These are phyloP conservation scores for Chaenogobius annularis DNA, from an alignment of 2,113 vertebrate species.

Conservation along the genomic window DNA sequence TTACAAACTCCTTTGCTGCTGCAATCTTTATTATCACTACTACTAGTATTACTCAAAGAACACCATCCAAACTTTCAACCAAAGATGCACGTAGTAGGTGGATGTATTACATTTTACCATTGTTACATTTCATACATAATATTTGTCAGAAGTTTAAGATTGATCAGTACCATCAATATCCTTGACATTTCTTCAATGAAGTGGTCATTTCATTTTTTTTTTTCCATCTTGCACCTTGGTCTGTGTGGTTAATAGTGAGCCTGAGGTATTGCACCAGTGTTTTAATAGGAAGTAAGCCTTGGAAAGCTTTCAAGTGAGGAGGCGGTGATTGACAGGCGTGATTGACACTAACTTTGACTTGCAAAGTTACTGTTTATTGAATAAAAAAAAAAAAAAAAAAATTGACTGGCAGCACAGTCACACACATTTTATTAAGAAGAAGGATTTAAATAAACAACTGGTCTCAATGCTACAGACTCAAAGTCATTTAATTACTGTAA, in stretches of 20 bases:
- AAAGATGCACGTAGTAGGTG: neutral
- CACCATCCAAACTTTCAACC: neutral
- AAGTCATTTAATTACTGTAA: neutral
- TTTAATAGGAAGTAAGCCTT: conserved; percentile 1
- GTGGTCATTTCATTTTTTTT: neutral
- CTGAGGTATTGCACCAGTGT: neutral
- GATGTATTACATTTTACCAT: neutral
- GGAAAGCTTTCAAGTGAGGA: conserved; percentile 5
- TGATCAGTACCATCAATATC: neutral
- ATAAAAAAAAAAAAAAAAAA: too few species aligned
- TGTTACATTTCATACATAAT: neutral
- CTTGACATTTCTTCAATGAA: neutral
- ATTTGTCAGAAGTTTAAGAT: neutral
- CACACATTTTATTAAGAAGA: neutral
- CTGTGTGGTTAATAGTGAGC: neutral
- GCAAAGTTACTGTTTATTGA: conserved; percentile 9
- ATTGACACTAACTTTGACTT: conserved; percentile 13
- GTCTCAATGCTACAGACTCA: neutral
- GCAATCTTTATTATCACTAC: too few species aligned
- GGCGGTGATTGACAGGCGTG: conserved; percentile 6
- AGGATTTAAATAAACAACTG: neutral
- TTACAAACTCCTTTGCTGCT: too few species aligned
- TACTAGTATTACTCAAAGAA: neutral
- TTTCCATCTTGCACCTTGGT: neutral
- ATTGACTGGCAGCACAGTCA: conserved; percentile 2